Evolutionary conservation across 1,140 invertebrate genomes (phyloP).

Genomic region (Oryzaephilus surinamensis): DNA sequence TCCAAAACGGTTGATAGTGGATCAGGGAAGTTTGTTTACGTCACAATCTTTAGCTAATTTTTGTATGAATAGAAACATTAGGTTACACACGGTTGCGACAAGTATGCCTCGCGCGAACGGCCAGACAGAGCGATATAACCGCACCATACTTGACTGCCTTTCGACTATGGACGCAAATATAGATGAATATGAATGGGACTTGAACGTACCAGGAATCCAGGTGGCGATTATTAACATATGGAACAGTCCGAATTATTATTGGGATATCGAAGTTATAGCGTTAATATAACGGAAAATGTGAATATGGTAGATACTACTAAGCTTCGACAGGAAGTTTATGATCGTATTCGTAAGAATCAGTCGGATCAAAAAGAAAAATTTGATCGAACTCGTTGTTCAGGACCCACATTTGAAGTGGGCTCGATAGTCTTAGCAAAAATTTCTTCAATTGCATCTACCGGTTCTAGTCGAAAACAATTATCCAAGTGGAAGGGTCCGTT

Average conservation of each 20-base stretch:
- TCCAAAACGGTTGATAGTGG: constrained; percentile 21
- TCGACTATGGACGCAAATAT: constrained; percentile 14
- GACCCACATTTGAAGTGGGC: not conserved
- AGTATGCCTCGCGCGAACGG: constrained; percentile 26
- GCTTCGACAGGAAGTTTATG: constrained; percentile 4
- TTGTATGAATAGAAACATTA: constrained; percentile 14
- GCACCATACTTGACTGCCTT: constrained; percentile 15
- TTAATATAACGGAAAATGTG: not conserved
- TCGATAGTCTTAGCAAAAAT: constrained; percentile 8
- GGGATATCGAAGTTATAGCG: constrained; percentile 7
- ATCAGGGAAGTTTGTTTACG: constrained; percentile 23
- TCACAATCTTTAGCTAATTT: constrained; percentile 17
- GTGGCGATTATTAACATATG: constrained; percentile 12
- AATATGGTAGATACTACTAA: constrained; percentile 2
- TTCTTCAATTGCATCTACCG: constrained; percentile 1
- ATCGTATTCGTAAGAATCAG: constrained; percentile 6
- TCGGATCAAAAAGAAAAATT: constrained; percentile 9
- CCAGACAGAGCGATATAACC: constrained; percentile 23
- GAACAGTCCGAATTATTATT: constrained; percentile 12
- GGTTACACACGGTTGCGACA: constrained; percentile 16
- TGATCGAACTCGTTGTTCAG: constrained; percentile 2
- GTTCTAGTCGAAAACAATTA: constrained; percentile 16
- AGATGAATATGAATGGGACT: constrained; percentile 8
- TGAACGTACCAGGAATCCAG: constrained; percentile 14
- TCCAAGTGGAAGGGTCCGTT: constrained; percentile 26